Base-by-base conservation (phyloP, 2,797 vertebrate species). In the Carduelis carduelis region DNA sequence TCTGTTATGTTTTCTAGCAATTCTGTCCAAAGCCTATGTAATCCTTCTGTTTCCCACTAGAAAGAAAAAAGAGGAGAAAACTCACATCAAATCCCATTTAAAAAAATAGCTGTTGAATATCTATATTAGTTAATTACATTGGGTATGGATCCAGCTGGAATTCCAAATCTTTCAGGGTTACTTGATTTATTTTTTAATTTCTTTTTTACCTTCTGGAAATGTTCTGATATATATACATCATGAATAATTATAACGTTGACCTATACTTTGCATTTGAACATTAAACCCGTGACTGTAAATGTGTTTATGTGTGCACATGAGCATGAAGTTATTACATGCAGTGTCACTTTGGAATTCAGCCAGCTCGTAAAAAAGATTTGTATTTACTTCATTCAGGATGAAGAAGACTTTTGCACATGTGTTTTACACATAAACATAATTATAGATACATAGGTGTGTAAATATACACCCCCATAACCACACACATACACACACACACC, bases 21-120 rank as follows among this genome's bases (percentile, higher is more conserved):
- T 98, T 98, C 97, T 95, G 53, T 97, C 95, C 93, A 98, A 99
- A 99, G 96, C 96, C 97, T 96, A 94, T 96, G 97, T 98, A 98
- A 98, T 98, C 97, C 95, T 95, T 98, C 98, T 98, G 96, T 98
- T 98, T 97, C 91, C 93, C 91, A 89, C 77, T 88, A 97, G 52
- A 79, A 92, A 88, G 63, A 82, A 22, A 72, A 76, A 64, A 61
- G 26, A 43, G 69, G 79, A 65, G 30, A 68, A 87, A 79, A 43
- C 19, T 88, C 79, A 96, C 96, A 98, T 97, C 89, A 96, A 97
- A 98, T 95, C 91, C 95, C 93, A 94, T 97, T 89, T 74, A 22
- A 96, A 96, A 96, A 96, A 86, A 92, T 90, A 37, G 0, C 90
- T 96, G 89, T 95, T 97, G 96, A 98, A 97, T 89, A 91, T 72